These are phyloP conservation scores for Glaucomys volans DNA, from an alignment of 2,113 vertebrate species.

Conservation along the genomic window DNA sequence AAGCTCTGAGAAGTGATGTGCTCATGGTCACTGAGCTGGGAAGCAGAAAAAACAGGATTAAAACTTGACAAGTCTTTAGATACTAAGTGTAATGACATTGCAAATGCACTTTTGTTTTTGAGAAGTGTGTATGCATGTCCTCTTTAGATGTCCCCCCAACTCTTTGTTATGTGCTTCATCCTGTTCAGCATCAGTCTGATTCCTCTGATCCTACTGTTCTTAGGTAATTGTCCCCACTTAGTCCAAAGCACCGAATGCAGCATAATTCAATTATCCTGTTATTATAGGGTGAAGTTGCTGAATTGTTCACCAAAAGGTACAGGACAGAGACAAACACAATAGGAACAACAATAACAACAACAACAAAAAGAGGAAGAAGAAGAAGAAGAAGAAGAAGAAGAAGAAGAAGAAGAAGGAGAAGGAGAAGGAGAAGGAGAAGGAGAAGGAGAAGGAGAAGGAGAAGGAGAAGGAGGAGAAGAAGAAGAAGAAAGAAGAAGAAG, in stretches of 20 bases:
- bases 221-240: neutral
- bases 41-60: constrained; percentile 2
- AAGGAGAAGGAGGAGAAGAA: neutral
- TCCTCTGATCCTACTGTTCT: neutral
- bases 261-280: neutral
- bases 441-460: neutral
- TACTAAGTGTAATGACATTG: neutral
- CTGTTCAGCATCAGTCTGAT: neutral
- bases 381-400: neutral
- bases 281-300: neutral
- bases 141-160: neutral
- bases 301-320: neutral
- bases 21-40: neutral
- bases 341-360: neutral
- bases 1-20: neutral
- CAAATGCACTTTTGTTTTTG: neutral
- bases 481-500: neutral
- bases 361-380: too few relatives aligned
- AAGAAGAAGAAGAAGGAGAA: neutral
- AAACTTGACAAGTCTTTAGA: neutral
- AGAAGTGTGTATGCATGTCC: neutral
- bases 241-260: neutral
- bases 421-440: neutral
- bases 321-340: neutral
- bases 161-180: neutral